Evolutionary conservation across 2,113 vertebrate species (phyloP).

Genomic region (Odocoileus virginianus): DNA sequence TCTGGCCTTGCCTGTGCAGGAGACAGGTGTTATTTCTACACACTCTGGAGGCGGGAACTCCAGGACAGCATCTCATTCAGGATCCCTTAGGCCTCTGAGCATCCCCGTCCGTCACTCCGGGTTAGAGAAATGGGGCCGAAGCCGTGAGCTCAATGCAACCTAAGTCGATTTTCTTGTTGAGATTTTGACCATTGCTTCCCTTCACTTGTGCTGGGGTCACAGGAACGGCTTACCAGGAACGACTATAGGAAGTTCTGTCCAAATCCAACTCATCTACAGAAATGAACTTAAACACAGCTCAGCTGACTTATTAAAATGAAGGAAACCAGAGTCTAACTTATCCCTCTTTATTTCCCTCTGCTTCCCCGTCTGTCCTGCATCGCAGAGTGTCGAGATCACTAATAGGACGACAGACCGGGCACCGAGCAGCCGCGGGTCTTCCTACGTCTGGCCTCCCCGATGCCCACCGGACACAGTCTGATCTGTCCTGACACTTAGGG

Average conservation of each 20-base stretch:
- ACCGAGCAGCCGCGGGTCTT: accelerated
- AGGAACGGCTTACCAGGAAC: not conserved
- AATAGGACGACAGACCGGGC: not conserved
- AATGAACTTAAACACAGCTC: not conserved
- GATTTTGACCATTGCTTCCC: not conserved
- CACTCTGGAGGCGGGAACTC: not conserved
- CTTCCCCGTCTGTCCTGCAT: not conserved
- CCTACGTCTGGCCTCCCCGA: not conserved
- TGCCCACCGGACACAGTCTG: accelerated
- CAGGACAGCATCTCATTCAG: not conserved
- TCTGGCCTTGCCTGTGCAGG: not conserved
- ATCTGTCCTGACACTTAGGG: not conserved
- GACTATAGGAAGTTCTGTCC: not conserved
- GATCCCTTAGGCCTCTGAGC: not conserved
- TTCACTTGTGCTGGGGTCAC: not conserved
- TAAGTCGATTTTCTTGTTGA: not conserved
- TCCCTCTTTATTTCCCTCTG: not conserved
- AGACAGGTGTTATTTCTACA: not conserved
- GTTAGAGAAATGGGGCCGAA: not conserved
- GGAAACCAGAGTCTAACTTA: not conserved
- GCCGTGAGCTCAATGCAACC: not conserved
- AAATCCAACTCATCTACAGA: not conserved
- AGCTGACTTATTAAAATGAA: not conserved
- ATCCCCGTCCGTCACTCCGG: no score
- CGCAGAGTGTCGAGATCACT: accelerated